Evolutionary conservation across 2,113 vertebrate species (phyloP).

Genomic region (Daphoenositta chrysoptera): DNA sequence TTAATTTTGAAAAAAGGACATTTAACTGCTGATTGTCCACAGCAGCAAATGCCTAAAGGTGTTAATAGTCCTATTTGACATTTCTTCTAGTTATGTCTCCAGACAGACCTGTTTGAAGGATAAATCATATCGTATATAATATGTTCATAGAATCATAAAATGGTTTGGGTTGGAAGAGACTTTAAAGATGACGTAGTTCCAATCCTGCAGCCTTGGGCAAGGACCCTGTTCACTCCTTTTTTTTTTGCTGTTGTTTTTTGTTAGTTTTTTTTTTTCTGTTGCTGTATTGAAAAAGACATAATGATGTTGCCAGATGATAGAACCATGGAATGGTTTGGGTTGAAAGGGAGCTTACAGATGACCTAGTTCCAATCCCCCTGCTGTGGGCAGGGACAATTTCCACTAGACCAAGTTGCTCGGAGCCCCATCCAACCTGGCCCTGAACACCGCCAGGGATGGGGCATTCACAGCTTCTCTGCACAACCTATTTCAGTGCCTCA

Average conservation of each 20-base stretch:
- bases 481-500: not conserved
- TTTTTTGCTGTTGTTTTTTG: too few relatives aligned
- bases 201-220: too few relatives aligned
- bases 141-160: not conserved
- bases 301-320: too few relatives aligned
- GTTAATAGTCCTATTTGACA: not conserved
- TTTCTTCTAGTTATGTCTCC: not conserved
- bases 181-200: not conserved
- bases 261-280: too few relatives aligned
- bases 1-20: conserved; percentile 66
- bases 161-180: not conserved
- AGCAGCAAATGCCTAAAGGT: not conserved
- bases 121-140: not conserved
- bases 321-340: not conserved
- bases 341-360: not conserved
- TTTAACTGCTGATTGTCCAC: conserved; percentile 51
- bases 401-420: not conserved
- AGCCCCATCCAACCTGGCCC: not conserved
- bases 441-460: not conserved
- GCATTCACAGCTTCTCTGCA: not conserved
- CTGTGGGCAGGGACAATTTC: not conserved
- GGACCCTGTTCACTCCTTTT: too few relatives aligned
- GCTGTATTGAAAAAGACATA: too few relatives aligned
- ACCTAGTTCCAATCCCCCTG: not conserved
- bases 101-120: not conserved